Evolutionary conservation across 2,797 vertebrate genomes (phyloP).

Genomic region (Pristis pectinata): DNA sequence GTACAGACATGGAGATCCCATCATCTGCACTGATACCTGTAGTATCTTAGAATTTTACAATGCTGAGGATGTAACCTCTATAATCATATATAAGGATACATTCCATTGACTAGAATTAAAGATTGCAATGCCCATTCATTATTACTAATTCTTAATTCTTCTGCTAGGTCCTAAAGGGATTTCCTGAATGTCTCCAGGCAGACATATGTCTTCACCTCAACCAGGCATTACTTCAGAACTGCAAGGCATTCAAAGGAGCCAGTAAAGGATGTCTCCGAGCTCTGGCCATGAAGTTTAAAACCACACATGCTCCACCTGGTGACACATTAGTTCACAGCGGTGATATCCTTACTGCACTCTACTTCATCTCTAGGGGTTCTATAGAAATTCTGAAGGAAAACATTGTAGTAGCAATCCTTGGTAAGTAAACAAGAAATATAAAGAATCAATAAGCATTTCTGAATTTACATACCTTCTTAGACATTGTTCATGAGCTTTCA

Average conservation of each 20-base stretch:
- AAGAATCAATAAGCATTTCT: slow-evolving; percentile 6
- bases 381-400: slow-evolving; percentile 97
- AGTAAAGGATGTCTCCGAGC: slow-evolving; percentile 96
- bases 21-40: not conserved
- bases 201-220: slow-evolving; percentile 98
- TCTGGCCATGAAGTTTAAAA: slow-evolving; percentile 94
- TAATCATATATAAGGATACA: not conserved
- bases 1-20: not conserved
- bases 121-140: not conserved
- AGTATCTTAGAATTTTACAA: not conserved
- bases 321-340: slow-evolving; percentile 92
- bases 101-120: not conserved
- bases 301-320: slow-evolving; percentile 90
- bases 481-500: no score
- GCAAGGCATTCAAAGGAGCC: slow-evolving; percentile 88
- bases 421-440: slow-evolving; percentile 59
- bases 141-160: slow-evolving; percentile 43
- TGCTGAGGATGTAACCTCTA: not conserved
- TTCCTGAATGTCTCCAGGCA: slow-evolving; percentile 97
- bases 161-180: slow-evolving; percentile 89
- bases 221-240: slow-evolving; percentile 79
- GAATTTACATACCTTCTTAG: not conserved
- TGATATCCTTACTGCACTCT: slow-evolving; percentile 89
- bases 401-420: slow-evolving; percentile 93
- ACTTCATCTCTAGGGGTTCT: slow-evolving; percentile 91